Base-by-base conservation (phyloP, 2,888 invertebrate genomes). In the Eremobia ochroleuca region DNA sequence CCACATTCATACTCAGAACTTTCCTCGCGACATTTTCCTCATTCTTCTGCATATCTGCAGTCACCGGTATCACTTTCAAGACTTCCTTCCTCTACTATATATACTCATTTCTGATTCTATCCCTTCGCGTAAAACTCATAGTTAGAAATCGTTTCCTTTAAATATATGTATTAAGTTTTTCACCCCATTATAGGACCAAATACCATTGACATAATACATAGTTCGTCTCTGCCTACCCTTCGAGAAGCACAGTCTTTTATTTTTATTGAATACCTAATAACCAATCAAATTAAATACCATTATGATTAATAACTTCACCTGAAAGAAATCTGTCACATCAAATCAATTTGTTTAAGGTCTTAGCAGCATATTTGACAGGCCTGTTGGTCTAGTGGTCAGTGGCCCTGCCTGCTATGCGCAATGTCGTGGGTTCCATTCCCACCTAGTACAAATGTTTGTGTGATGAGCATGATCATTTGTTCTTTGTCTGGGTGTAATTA, bases 271-370 rank as follows among this genome's bases (percentile, higher is more conserved):
- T 76, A 76, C 18, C 25, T 76, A 61, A 43, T 25, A 21, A 18
- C 49, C 69, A 68, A 52, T 76, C 34, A 77, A 69, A 71, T 77
- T 55, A 71, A 77, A 37, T 37, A n/a, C 8, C 31, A 31, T n/a
- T 64, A 55, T 77, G 52, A 70, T 71, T 37, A 77, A 70, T 70
- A 46, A 77, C 62, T 58, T 77, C n/a, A 64, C 43, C 31, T 68
- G 61, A 34, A 61, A 70, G 37, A n/a, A 64, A 31, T 52, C 25
- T 18, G 52, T 31, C 46, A 71, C 21, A 49, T 64, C 37, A 40
- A 77, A 77, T 77, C 40, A 49, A 77, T 77, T 77, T 77, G 31
- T 77, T 52, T 52, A 68, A 76, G 72, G 64, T 72, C n/a, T 21
- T 46, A 4, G 46, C 40, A n/a, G n/a, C 37, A 31, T 70, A 77